Evolutionary conservation across 2,113 vertebrate species (phyloP).

Genomic region (Aegithalos caudatus): DNA sequence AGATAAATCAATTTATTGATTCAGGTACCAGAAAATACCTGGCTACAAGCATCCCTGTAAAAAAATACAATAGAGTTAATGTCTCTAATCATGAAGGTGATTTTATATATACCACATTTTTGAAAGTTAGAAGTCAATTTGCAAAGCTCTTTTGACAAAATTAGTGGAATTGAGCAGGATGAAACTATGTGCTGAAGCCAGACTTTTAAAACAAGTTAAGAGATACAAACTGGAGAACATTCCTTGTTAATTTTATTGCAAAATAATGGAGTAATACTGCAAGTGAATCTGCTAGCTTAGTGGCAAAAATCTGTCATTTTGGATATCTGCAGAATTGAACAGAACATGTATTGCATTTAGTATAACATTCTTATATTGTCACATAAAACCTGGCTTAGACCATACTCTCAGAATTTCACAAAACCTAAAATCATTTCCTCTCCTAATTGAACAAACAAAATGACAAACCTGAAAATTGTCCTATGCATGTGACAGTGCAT

Average conservation of each 20-base stretch:
- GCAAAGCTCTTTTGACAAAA: not conserved
- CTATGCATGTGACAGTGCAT: not conserved
- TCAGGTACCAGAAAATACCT: not conserved
- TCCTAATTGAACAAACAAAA: not conserved
- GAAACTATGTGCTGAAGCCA: not conserved
- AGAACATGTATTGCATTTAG: not conserved
- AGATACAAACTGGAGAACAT: not conserved
- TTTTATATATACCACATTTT: not conserved
- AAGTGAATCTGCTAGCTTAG: not conserved
- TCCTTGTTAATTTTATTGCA: not conserved
- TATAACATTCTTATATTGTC: not conserved
- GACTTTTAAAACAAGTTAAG: not conserved
- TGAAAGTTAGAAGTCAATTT: not conserved
- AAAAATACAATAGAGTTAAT: not conserved
- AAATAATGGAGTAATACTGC: not conserved
- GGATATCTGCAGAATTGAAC: not conserved
- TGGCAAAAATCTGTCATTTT: not conserved
- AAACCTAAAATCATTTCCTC: not conserved
- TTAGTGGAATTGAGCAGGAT: not conserved
- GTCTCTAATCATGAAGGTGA: not conserved
- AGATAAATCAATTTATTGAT: not conserved
- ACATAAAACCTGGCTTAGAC: not conserved
- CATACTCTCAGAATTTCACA: not conserved
- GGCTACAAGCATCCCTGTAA: not conserved
- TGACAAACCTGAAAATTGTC: not conserved